Evolutionary conservation across 2,113 vertebrate species (phyloP).

Genomic region (Sylvia atricapilla): DNA sequence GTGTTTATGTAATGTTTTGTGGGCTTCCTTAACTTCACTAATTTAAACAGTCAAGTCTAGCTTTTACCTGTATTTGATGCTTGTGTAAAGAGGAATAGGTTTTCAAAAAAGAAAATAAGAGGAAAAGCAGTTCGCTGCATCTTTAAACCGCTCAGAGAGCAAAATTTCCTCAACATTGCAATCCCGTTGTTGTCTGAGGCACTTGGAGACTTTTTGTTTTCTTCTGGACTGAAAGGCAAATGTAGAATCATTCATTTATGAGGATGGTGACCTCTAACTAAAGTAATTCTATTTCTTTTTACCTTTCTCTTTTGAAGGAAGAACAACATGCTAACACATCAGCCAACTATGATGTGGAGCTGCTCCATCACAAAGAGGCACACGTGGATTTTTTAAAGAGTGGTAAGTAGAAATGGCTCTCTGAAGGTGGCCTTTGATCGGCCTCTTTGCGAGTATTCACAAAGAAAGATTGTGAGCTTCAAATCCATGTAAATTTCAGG

Average conservation of each 20-base stretch:
- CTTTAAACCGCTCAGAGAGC: slow-evolving; percentile 63
- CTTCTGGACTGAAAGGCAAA: slow-evolving; percentile 23
- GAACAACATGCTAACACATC: slow-evolving; percentile 99
- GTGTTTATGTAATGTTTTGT: background rate
- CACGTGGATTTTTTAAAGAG: slow-evolving; percentile 95
- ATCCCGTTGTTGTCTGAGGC: background rate
- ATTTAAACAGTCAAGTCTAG: background rate
- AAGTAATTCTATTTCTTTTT: background rate
- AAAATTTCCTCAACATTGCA: background rate
- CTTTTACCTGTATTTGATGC: background rate
- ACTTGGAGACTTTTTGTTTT: slow-evolving; percentile 7
- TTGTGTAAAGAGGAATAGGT: background rate
- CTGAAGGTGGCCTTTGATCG: background rate
- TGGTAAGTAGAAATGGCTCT: slow-evolving; percentile 73
- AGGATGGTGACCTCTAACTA: background rate
- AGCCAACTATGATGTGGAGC: slow-evolving; percentile 97
- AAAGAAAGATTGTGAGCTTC: background rate
- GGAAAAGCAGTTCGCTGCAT: slow-evolving; percentile 25
- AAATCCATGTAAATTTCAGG: background rate
- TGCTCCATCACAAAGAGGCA: slow-evolving; percentile 95
- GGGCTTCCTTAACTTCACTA: background rate
- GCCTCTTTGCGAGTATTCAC: background rate
- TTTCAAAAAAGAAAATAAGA: background rate
- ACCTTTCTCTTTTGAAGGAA: slow-evolving; percentile 80
- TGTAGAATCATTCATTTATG: background rate